Evolutionary conservation across 23 tunicate genomes (phyloP).

Genomic region (Phallusia fumigata): DNA sequence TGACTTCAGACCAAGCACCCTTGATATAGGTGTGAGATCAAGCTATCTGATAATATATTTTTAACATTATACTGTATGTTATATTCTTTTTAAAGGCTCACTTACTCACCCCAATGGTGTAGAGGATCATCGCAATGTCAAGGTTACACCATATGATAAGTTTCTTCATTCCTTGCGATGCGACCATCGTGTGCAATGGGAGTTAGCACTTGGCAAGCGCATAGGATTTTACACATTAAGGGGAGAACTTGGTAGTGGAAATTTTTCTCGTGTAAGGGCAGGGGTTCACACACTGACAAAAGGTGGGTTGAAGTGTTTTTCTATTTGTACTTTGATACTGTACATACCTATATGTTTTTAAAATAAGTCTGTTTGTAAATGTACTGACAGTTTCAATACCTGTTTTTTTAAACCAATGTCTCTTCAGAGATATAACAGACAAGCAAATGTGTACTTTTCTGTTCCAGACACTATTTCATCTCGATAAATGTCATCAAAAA

Average conservation of each 20-base stretch:
- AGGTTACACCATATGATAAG: slow-evolving; percentile 32
- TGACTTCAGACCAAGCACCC: background rate
- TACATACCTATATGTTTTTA: no score
- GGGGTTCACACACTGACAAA: slow-evolving; percentile 75
- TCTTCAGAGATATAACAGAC: background rate
- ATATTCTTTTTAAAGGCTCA: no score
- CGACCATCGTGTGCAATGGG: slow-evolving; percentile 48
- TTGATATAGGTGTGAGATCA: background rate
- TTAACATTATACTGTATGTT: background rate
- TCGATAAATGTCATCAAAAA: no score
- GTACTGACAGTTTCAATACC: no score
- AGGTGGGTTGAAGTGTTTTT: slow-evolving; percentile 54
- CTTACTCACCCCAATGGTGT: background rate
- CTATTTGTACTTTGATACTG: no score
- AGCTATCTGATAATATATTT: background rate
- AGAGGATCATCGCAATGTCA: background rate
- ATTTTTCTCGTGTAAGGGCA: slow-evolving; percentile 77
- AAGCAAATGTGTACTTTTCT: background rate
- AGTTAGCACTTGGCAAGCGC: slow-evolving; percentile 69
- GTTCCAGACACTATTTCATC: background rate
- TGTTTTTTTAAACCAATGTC: background rate
- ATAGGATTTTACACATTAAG: slow-evolving; percentile 77
- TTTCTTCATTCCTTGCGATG: slow-evolving; percentile 41
- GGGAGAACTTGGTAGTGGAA: slow-evolving; percentile 90
- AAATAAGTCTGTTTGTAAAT: no score